Evolutionary conservation across 2,888 invertebrate species (phyloP).

Genomic region (Pterostichus madidus): DNA sequence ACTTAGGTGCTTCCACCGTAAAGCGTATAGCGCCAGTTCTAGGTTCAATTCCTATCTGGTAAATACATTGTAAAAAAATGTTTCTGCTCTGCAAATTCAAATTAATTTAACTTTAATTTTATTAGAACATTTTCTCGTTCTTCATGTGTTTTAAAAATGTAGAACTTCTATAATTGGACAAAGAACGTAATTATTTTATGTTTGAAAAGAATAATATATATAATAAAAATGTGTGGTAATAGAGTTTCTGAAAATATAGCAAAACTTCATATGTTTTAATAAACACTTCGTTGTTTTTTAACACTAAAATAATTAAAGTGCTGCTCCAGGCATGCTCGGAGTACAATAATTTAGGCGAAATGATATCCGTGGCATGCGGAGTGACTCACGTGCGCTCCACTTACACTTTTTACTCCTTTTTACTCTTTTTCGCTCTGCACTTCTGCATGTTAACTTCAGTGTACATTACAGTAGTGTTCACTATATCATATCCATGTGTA

Average conservation of each 20-base stretch:
- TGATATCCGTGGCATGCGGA: conserved; percentile 35
- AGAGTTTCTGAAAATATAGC: neutral
- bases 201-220: too few species aligned
- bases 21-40: too few species aligned
- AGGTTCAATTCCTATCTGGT: too few species aligned
- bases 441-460: conserved; percentile 46
- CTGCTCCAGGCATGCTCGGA: conserved; percentile 9
- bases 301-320: conserved; percentile 42
- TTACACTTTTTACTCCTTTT: conserved; percentile 31
- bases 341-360: conserved; percentile 42
- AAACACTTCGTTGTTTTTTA: conserved; percentile 31
- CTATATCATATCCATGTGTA: conserved; percentile 18
- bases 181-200: too few species aligned
- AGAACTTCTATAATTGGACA: too few species aligned
- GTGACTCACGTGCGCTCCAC: conserved; percentile 41
- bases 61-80: too few species aligned
- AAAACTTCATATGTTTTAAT: conserved; percentile 39
- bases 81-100: too few species aligned
- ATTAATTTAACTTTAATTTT: too few species aligned
- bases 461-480: conserved; percentile 5
- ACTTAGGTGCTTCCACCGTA: too few species aligned
- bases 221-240: neutral
- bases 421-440: conserved; percentile 5
- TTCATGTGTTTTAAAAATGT: too few species aligned
- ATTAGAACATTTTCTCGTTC: too few species aligned